Conservation (phyloP, 2,888 invertebrate genomes). For the Pantelozetes paolii region DNA sequence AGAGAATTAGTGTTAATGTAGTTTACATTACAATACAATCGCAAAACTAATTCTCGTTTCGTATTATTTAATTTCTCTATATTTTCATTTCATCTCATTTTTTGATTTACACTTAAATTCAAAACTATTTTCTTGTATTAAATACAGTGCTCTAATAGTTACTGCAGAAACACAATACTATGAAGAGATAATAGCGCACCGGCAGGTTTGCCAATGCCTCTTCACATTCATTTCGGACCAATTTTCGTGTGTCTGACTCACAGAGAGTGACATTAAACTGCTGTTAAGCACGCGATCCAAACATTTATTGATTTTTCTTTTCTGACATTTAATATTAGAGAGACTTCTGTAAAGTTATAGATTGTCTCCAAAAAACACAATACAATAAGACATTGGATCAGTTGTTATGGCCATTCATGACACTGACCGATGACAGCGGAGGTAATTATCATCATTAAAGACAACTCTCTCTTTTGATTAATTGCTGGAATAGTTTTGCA, state of each 20-base stretch:
- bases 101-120: slow-evolving; percentile 19
- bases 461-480: slow-evolving; percentile 13
- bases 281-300: slow-evolving; percentile 32
- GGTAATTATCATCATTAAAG: slow-evolving; percentile 30
- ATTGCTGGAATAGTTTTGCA: slow-evolving; percentile 1
- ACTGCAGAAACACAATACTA: not conserved
- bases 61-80: slow-evolving; percentile 13
- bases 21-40: not conserved
- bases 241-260: slow-evolving; percentile 23
- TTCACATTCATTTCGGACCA: slow-evolving; percentile 35
- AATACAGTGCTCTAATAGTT: not conserved
- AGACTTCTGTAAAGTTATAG: slow-evolving; percentile 29
- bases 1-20: not conserved
- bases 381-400: not conserved
- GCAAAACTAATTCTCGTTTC: not conserved
- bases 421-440: slow-evolving; percentile 25
- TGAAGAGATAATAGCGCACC: not conserved
- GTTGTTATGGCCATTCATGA: not conserved
- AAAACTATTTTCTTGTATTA: not conserved
- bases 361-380: slow-evolving; percentile 25
- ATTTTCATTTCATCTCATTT: not conserved
- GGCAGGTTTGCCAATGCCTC: not conserved
- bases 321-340: slow-evolving; percentile 24
- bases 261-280: slow-evolving; percentile 31
- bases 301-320: slow-evolving; percentile 29